Evolutionary conservation across 2,888 invertebrate genomes (phyloP).

Genomic region (Tinea semifulvella): DNA sequence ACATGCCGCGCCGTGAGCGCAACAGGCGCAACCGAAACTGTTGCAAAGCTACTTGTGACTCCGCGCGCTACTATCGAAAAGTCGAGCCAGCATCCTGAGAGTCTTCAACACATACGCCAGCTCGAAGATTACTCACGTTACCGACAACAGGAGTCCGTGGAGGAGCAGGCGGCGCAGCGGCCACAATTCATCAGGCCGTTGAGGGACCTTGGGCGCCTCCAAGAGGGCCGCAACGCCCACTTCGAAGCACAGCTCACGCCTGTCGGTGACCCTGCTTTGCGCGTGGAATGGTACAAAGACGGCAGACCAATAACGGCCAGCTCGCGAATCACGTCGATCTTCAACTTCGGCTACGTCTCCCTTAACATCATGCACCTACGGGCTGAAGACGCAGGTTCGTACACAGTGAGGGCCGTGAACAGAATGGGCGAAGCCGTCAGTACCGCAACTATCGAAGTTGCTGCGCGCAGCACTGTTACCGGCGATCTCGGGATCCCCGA

Average conservation of each 20-base stretch:
- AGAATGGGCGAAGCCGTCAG: conserved; percentile 91
- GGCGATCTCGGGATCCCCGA: conserved; percentile 89
- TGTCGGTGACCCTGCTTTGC: conserved; percentile 92
- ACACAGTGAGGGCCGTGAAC: conserved; percentile 91
- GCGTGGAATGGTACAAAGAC: conserved; percentile 95
- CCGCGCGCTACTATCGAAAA: conserved; percentile 86
- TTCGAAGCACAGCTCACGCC: conserved; percentile 93
- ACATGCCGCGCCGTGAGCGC: conserved; percentile 88
- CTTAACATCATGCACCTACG: conserved; percentile 98
- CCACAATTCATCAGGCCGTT: conserved; percentile 90
- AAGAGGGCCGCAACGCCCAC: conserved; percentile 91
- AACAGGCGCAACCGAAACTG: conserved; percentile 87
- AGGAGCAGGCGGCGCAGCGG: conserved; percentile 81
- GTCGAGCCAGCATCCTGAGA: conserved; percentile 90
- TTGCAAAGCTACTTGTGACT: conserved; percentile 81
- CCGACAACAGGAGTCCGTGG: conserved; percentile 84
- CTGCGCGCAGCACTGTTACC: conserved; percentile 83
- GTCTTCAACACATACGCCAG: conserved; percentile 88
- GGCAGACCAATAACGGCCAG: conserved; percentile 95
- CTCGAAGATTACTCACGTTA: conserved; percentile 91
- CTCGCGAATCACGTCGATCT: conserved; percentile 95
- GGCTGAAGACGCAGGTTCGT: conserved; percentile 97
- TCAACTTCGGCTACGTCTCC: conserved; percentile 99
- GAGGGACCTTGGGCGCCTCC: conserved; percentile 84
- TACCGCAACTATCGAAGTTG: conserved; percentile 79